Conservation (phyloP, 2,888 invertebrate genomes). For the Heliconius ismenius region DNA sequence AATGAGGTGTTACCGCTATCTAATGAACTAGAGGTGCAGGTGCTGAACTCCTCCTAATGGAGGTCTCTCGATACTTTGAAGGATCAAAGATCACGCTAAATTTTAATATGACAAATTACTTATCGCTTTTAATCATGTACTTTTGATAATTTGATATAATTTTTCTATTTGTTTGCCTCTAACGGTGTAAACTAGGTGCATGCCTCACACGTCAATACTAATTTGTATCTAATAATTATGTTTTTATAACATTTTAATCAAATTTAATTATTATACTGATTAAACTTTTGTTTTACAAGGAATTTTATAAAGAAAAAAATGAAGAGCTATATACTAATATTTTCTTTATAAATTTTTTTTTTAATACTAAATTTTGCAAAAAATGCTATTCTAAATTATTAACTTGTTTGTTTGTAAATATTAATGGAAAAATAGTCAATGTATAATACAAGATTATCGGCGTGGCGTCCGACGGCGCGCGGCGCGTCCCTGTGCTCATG, state of each 20-base stretch:
- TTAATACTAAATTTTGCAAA: not conserved
- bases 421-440: not conserved
- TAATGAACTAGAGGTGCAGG: not conserved
- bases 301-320: not conserved
- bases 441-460: not conserved
- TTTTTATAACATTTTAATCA: not conserved
- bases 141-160: not conserved
- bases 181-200: not conserved
- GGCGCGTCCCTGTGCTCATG: not conserved
- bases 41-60: not conserved
- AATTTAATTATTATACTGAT: not conserved
- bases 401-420: not conserved
- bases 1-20: constrained; percentile 12
- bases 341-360: not conserved
- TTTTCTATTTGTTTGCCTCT: not conserved
- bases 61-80: not conserved
- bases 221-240: not conserved
- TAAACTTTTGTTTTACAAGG: not conserved
- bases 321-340: not conserved
- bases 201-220: no score
- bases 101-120: not conserved
- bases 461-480: not conserved
- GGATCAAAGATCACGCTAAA: not conserved
- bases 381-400: not conserved
- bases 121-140: not conserved